Evolutionary conservation across 2,888 invertebrate species (phyloP).

Genomic region (Neoitamus cyanurus): DNA sequence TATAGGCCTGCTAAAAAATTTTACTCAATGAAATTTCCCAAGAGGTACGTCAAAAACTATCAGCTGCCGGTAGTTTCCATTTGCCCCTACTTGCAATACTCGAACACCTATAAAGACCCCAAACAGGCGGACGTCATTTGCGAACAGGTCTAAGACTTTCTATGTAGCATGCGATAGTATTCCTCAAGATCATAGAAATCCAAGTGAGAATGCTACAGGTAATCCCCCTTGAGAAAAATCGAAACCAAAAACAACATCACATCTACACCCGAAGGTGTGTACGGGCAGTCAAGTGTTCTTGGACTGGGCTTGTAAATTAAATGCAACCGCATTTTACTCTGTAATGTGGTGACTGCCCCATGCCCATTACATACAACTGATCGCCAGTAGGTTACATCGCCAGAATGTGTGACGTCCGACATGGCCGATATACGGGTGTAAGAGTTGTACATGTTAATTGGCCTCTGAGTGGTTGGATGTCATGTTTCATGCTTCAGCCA

Average conservation of each 20-base stretch:
- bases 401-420: background rate
- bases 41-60: background rate
- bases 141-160: background rate
- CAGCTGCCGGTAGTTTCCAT: slow-evolving; percentile 3
- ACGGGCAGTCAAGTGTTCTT: background rate
- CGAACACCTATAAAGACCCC: background rate
- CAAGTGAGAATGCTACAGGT: background rate
- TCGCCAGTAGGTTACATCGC: background rate
- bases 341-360: background rate
- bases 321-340: background rate
- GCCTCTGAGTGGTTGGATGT: background rate
- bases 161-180: background rate
- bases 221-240: background rate
- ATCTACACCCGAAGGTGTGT: background rate
- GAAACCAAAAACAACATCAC: background rate
- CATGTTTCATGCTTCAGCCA: slow-evolving; percentile 16
- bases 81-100: background rate
- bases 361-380: background rate
- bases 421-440: background rate
- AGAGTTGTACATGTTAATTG: slow-evolving; percentile 6
- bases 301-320: background rate
- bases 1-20: background rate
- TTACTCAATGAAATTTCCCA: slow-evolving; percentile 26
- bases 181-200: background rate
- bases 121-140: background rate